Base-by-base conservation (phyloP, 2,797 vertebrate genomes). In the Molossus alvarezi region DNA sequence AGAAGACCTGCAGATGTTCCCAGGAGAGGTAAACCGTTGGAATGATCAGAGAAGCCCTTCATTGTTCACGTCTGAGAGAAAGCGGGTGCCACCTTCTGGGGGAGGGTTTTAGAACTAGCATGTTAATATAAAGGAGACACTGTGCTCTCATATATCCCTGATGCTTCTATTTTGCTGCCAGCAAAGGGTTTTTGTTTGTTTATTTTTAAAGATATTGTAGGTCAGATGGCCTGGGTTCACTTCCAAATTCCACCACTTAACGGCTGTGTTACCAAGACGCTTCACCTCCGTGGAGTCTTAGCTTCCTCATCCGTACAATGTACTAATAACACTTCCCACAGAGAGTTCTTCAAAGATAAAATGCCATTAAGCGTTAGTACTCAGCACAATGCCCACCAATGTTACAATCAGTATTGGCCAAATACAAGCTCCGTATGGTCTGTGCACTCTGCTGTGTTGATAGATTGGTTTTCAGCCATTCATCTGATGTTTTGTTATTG, bases 301-400 rank as follows among this genome's bases (percentile, higher is more conserved):
- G 76, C 8, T 90, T 84, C 60, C 60, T 93, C 41, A 90, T 48
- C 60, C 81, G 18, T 83, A 76, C 90, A 64, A 69, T 87, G 41
- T 53, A 25, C 72, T 75, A 69, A 53, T 67, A 58, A 76, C 7
- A 93, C 53, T 90, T 83, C 41, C 12, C 17, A 60, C 25, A 71
- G 37, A 80, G 18, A 51, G 25, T 57, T 27, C 18, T 89, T 82
- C 58, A 55, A 88, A 84, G 27, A 80, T 17, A 27, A 58, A 84
- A n/a, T 65, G 64, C 25, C 25, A 33, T 92, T 51, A 92, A 85
- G 82, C 1, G 0, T 55, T 77, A 79, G 58, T 20, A 48, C 7
- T 90, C 48, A 53, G 5, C 8, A 71, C 17, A 23, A 9, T 27
- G 23, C 77, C 51, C 80, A 58, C 82, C 71, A 55, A 27, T 13